phyloP scores from a whole-genome alignment of 1,140 invertebrate genomes.

The Anastrepha obliqua region DNA sequence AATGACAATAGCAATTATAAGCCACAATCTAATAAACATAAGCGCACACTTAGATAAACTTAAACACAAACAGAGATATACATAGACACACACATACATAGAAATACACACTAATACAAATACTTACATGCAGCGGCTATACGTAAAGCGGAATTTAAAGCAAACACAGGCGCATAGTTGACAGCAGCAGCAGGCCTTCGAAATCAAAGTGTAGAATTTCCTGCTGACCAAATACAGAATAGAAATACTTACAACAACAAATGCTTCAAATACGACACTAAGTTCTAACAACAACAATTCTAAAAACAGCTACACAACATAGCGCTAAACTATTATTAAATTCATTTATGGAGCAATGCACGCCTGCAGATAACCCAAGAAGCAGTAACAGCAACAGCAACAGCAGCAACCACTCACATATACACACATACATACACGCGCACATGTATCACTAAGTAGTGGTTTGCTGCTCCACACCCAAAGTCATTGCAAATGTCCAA shows the following conservation, averaged over 20 bases:
- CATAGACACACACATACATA: background rate
- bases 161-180: background rate
- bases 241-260: background rate
- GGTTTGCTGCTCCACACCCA: slow-evolving; percentile 29
- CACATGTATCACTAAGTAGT: background rate
- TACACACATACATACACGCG: too few relatives aligned
- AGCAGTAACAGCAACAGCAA: slow-evolving; percentile 9
- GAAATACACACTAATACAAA: background rate
- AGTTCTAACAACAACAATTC: background rate
- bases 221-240: slow-evolving; percentile 21
- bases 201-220: slow-evolving; percentile 29
- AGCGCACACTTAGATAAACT: background rate
- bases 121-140: background rate
- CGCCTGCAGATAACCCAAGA: slow-evolving; percentile 44
- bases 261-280: background rate
- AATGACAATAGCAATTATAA: slow-evolving; percentile 38
- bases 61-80: background rate
- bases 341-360: slow-evolving; percentile 48
- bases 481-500: slow-evolving; percentile 39
- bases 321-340: slow-evolving; percentile 45
- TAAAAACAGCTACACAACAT: background rate
- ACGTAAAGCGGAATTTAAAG: background rate
- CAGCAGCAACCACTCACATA: background rate
- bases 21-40: too few relatives aligned
- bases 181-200: background rate